phyloP scores from a whole-genome alignment of 1,140 invertebrate species.

The Procambarus clarkii region DNA sequence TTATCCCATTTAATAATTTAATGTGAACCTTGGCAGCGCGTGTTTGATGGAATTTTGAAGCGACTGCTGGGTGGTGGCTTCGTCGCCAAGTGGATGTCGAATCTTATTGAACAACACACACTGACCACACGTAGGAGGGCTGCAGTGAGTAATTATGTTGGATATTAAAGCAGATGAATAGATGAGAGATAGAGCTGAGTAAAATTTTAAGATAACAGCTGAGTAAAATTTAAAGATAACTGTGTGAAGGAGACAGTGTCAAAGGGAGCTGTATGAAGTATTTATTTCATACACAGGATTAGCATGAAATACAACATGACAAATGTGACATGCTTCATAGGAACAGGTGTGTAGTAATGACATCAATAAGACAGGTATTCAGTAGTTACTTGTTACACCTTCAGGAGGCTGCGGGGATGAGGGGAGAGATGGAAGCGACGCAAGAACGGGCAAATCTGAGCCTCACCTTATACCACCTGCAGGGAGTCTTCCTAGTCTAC shows the following conservation, averaged over 20 bases:
- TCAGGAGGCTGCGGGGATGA: not conserved
- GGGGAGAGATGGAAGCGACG: not conserved
- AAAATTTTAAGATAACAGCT: too few relatives aligned
- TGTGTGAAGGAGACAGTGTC: too few relatives aligned
- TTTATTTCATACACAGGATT: too few relatives aligned
- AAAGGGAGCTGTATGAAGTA: too few relatives aligned
- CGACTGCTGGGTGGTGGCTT: slow-evolving; percentile 58
- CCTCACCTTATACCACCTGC: slow-evolving; percentile 56
- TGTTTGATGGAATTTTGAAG: slow-evolving; percentile 32
- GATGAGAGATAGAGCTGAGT: too few relatives aligned
- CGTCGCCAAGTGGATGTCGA: slow-evolving; percentile 47
- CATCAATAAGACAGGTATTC: too few relatives aligned
- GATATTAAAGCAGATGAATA: too few relatives aligned
- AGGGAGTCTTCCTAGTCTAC: slow-evolving; percentile 50
- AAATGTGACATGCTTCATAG: too few relatives aligned
- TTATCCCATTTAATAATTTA: too few relatives aligned
- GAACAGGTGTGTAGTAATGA: too few relatives aligned
- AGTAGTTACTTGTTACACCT: not conserved
- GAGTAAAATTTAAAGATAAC: too few relatives aligned
- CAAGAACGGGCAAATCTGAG: not conserved
- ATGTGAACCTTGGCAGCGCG: not conserved
- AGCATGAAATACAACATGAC: too few relatives aligned
- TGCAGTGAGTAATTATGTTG: not conserved
- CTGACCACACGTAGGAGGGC: slow-evolving; percentile 16
- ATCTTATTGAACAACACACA: slow-evolving; percentile 33